phyloP scores from a whole-genome alignment of 2,797 vertebrate genomes.

The Potorous gilbertii region DNA sequence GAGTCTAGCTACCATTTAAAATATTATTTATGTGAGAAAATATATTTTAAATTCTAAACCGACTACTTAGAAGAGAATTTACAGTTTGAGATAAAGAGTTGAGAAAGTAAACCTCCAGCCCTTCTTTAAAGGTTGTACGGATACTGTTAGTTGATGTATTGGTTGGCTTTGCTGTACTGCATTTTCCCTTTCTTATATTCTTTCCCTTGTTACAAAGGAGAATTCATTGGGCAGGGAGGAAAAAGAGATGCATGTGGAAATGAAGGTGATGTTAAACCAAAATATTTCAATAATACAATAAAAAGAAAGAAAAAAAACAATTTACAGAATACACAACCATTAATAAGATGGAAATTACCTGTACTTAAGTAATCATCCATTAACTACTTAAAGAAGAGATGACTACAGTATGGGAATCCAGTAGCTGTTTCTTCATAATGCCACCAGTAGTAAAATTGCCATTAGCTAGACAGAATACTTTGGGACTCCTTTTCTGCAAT shows the following conservation, averaged over 20 bases:
- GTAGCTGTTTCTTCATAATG: background rate
- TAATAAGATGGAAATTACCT: background rate
- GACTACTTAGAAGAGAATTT: constrained; percentile 48
- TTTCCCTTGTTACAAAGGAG: background rate
- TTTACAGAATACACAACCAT: background rate
- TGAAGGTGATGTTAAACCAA: background rate
- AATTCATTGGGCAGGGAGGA: background rate
- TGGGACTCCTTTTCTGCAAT: background rate
- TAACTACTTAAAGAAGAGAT: background rate
- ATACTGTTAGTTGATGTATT: background rate
- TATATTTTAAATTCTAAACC: constrained; percentile 52
- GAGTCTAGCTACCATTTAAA: constrained; percentile 27
- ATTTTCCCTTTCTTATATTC: background rate
- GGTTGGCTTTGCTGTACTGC: background rate
- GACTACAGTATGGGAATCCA: background rate
- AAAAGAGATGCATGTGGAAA: background rate
- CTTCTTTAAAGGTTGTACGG: background rate
- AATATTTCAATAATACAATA: background rate
- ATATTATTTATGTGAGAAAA: constrained; percentile 29
- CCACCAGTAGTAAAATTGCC: background rate
- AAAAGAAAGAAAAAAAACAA: background rate
- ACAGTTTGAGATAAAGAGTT: background rate
- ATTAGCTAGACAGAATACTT: background rate
- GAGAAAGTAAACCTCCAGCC: background rate
- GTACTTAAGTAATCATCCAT: background rate